Evolutionary conservation across 2,888 invertebrate species (phyloP), one percentile per base, ranked within the genome.

Genomic region (Drosophila nigritarsus): DNA sequence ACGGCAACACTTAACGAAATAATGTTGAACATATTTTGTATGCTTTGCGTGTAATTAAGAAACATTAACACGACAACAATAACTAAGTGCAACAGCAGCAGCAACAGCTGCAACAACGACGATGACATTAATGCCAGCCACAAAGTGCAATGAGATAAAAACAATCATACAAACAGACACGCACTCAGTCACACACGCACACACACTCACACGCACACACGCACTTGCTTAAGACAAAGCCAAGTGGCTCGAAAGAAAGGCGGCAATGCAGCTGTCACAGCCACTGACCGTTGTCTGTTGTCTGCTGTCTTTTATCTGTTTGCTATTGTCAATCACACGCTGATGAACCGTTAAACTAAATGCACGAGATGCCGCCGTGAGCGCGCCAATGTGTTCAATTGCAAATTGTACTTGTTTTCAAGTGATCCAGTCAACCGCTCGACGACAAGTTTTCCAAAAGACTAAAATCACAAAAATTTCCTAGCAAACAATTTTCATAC

Each of bases 381-480:
- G 27, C 59, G 53, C 59, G 59, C 58, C 55, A 53, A 45, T 29
- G 58, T 54, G 2, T 36, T 7, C 34, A 36, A 34, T 20, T 38
- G 3, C 30, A 48, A 63, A 8, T 15, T 29, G 50, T 40, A 49
- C 50, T 45, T 36, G 24, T 50, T 36, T 34, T 55, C 65, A 70
- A 79, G 34, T 81, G 84, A 90, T 90, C 89, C 85, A 74, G 72
- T 72, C 90, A 87, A 88, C 91, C 91, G 90, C 83, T 78, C 90
- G 76, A 71, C 76, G 76, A 74, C 79, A 82, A 70, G 78, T 90
- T 91, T 90, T 89, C 90, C 91, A 82, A 84, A 87, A 91, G 89
- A 89, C 89, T 89, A 73, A 88, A 82, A 83, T 67, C 71, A 75
- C 75, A 75, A 58, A 58, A 54, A 64, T 89, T 90, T 84, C 72